Percentiles rank a stretch among this genome's conserved stretches.
phyloP scores from a whole-genome alignment of 2,797 vertebrate genomes.

The Chelon auratus region DNA sequence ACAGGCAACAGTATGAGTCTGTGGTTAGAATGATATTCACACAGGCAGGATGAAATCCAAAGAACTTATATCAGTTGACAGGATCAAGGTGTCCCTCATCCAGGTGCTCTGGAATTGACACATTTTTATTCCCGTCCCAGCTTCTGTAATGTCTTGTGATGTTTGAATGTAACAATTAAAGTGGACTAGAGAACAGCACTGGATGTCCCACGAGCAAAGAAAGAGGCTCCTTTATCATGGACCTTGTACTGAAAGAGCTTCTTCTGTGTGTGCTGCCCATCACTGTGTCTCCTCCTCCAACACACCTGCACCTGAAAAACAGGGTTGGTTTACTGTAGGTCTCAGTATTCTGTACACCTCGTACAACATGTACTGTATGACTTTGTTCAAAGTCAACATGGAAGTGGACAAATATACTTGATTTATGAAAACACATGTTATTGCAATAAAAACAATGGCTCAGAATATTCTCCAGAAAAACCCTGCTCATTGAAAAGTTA shows the following conservation, averaged over 20 bases:
- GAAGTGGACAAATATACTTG: too few species aligned
- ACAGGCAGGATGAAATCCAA: neutral
- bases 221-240: slow-evolving; percentile 91
- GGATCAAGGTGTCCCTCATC: neutral
- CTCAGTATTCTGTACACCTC: neutral
- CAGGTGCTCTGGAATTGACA: neutral
- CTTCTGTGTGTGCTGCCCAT: slow-evolving; percentile 53
- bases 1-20: neutral
- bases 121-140: neutral
- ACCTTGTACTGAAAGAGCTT: slow-evolving; percentile 94
- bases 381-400: neutral
- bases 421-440: too few species aligned
- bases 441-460: too few species aligned
- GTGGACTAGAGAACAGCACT: slow-evolving; percentile 88
- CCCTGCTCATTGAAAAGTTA: too few species aligned
- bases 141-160: neutral
- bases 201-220: slow-evolving; percentile 92
- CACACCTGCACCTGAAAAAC: slow-evolving; percentile 88
- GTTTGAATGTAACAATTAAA: neutral
- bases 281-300: slow-evolving; percentile 74
- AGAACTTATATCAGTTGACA: neutral
- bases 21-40: neutral
- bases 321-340: neutral
- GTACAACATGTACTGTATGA: neutral
- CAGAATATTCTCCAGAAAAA: too few species aligned